Evolutionary conservation across 2,113 vertebrate species (phyloP), one percentile per base, ranked within the genome.

Genomic region (Mola mola): DNA sequence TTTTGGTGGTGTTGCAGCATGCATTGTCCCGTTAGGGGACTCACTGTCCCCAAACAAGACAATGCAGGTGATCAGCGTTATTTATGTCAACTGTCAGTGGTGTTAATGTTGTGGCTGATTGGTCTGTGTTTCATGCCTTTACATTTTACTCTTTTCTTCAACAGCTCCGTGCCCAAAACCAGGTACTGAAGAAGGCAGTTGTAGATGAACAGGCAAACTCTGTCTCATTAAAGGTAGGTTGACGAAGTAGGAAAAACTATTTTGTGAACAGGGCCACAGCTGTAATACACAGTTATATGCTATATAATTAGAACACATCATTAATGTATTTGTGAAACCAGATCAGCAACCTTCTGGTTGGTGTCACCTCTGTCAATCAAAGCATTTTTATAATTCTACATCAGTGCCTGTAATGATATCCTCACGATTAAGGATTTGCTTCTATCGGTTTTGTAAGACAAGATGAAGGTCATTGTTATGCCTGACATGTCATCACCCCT

Each of bases 121-220:
- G 9, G 28, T 29, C 28, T 29, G 6, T 46, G 1, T 41, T 43
- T 33, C 0, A 0, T 62, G 7, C 46, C 13, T 46, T 13, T 29
- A 13, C 47, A n/a, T 41, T 8, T 51, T 2, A 8, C 31, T 33
- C 31, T 33, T 33, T 67, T 8, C 67, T 61, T 91, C 91, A 47
- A 52, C 88, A 98, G 97, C 96, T 99, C 78, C 93, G 97, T 19
- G 97, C 97, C 66, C 97, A 99, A 90, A 98, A 99, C 85, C 97
- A 99, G 86, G 97, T 99, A 16, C 72, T 99, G 81, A 99, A 99
- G 83, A 99, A 98, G 72, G 97, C 91, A 3, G 97, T 99, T 21
- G 93, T 99, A 69, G 97, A 99, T 87, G 97, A 99, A 67, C 96
- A 99, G 85, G 95, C 94, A 8, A 95, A 90, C 79, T 94, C 95